These are phyloP conservation scores for Okamejei kenojei DNA, from an alignment of 2,797 vertebrate species.

Conservation along the genomic window DNA sequence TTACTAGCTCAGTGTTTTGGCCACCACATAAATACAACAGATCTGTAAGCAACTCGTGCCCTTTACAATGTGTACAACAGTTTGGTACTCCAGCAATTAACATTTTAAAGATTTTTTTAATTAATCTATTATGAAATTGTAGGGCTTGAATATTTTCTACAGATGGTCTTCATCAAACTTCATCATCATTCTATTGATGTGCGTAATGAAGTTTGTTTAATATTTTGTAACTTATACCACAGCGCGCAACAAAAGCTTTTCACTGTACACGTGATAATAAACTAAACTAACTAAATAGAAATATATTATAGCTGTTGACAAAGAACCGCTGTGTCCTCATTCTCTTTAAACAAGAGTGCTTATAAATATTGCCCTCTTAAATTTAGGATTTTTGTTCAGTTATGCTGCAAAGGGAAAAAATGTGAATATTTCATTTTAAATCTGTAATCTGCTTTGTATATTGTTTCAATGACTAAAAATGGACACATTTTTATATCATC, in stretches of 20 bases:
- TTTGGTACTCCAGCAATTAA: neutral
- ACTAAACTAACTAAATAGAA: too few relatives aligned
- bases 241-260: too few relatives aligned
- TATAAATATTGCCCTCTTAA: neutral
- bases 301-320: neutral
- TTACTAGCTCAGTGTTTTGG: neutral
- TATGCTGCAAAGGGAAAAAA: neutral
- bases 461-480: neutral
- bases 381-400: neutral
- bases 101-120: neutral
- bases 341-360: neutral
- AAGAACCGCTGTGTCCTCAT: neutral
- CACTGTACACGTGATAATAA: too few relatives aligned
- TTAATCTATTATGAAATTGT: neutral
- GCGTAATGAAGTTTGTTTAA: neutral
- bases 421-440: neutral
- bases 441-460: neutral
- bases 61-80: neutral
- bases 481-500: neutral
- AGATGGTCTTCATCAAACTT: neutral
- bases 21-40: neutral
- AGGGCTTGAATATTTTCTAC: neutral
- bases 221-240: neutral
- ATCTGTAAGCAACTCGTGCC: neutral
- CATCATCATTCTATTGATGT: neutral